Conservation (phyloP, 1,140 invertebrate genomes). For the Nilaparvata lugens region DNA sequence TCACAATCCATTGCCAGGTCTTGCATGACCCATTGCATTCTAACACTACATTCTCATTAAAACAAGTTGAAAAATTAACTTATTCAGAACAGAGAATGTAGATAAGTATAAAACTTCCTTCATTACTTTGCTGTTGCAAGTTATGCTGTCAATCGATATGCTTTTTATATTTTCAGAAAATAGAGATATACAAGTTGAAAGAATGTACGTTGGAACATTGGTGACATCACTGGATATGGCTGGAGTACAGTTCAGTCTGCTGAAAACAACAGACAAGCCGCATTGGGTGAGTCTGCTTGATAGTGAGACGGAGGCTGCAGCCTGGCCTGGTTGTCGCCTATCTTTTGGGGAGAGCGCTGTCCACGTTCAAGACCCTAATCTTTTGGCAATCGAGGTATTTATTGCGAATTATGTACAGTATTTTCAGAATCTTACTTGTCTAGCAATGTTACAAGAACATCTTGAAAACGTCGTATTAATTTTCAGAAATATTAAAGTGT, state of each 20-base stretch:
- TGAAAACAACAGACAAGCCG: conserved; percentile 44
- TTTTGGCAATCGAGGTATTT: conserved; percentile 2
- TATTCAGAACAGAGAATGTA: too few species aligned
- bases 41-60: too few species aligned
- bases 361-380: neutral
- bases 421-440: neutral
- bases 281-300: conserved; percentile 48
- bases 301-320: conserved; percentile 44
- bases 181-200: conserved; percentile 44
- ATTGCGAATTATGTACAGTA: conserved; percentile 12
- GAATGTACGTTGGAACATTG: conserved; percentile 58
- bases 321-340: conserved; percentile 39
- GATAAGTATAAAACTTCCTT: too few species aligned
- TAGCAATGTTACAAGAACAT: too few species aligned
- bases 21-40: too few species aligned
- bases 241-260: conserved; percentile 63
- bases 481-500: too few species aligned
- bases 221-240: conserved; percentile 77
- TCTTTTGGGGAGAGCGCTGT: conserved; percentile 5
- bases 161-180: conserved; percentile 34
- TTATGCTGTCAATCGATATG: too few species aligned
- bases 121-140: too few species aligned
- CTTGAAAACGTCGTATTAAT: too few species aligned
- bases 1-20: too few species aligned
- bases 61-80: too few species aligned